Evolutionary conservation across 1,140 invertebrate species (phyloP), one percentile per base, ranked within the genome.

Genomic region (Drosophila lowei): DNA sequence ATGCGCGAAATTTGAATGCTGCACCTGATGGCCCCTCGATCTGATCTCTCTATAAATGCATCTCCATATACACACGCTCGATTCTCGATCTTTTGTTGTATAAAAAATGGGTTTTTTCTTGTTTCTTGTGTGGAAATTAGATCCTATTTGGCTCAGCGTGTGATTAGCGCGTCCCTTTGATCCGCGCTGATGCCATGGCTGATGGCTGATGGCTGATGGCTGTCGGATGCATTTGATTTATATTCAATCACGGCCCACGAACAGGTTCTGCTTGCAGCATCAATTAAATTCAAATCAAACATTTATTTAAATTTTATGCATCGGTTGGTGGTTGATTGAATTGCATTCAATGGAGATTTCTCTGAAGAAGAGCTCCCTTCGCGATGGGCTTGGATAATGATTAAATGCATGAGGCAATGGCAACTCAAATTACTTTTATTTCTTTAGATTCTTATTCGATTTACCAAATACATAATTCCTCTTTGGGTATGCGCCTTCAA

Each of bases 281-380:
- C 84, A 88, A 88, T 88, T 88, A 89, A 88, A 88, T 88, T 89
- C 79, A 88, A 88, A 88, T 88, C 83, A 88, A 88, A 83, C 71
- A 88, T 89, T 88, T 88, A 88, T 88, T 88, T 89, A 88, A 88
- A 88, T 88, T 84, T 84, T 89, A 89, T 89, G 75, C 84, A 86
- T 47, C 83, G 72, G 63, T 57, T 83, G 83, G 83, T 76, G 83
- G 84, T 75, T 83, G 72, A 86, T 86, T 86, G 74, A 86, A 78
- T 56, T 48, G 65, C 78, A 73, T 60, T 71, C 53, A 43, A 44
- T 47, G 5, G 3, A 47, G 6, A 8, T 18, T 42, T 42, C 6
- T 11, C 65, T 8, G 63, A 43, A 70, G 66, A 70, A 42, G 66
- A 42, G 23, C 5, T 2, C 3, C 8, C 48, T 68, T 66, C 5